Base-by-base conservation (phyloP, 2,888 invertebrate genomes). In the Synanthedon formicaeformis region DNA sequence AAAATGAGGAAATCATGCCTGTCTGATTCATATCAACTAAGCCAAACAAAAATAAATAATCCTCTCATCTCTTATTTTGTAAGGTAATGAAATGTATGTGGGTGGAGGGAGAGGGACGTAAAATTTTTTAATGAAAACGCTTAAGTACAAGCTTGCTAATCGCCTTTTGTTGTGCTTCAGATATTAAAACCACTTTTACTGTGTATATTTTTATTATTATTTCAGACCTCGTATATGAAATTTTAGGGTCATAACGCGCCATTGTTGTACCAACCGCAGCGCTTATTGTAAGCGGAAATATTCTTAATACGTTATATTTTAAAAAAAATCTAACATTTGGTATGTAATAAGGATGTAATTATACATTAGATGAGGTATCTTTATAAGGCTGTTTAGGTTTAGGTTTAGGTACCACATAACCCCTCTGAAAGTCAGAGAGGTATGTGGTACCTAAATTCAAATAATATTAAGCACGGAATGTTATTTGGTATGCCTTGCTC, bases 21-120 rank as follows among this genome's bases (percentile, higher is more conserved):
- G 27, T 6, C 27, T 27, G 27, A 8, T 6, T 6, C 34, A 34
- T 34, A 34, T 34, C 34, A 5, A 34, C 34, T 34, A 34, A 34
- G 34, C 2, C 34, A 34, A 59, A 69, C 5, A 71, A 70, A 65
- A 71, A 71, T 64, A 71, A 65, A 60, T 68, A 67, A 68, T 63
- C 65, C 64, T 62, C 61, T 51, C 55, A 52, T 68, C 61, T 63
- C 75, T 78, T 78, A 75, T 73, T 76, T 75, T 72, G 72, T 73
- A 65, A 65, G 67, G 61, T 65, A 69, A 65, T 68, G 64, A 72
- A 72, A 74, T 65, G 65, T 71, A 73, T 70, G 73, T 65, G 59
- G 65, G 45, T 70, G 73, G 66, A 59, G 58, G 65, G 45, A 3
- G 45, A 64, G 62, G 66, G 60, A 67, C 64, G 57, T 55, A 56